phyloP scores from a whole-genome alignment of 2,888 invertebrate genomes.

The Calliphora vomitoria region DNA sequence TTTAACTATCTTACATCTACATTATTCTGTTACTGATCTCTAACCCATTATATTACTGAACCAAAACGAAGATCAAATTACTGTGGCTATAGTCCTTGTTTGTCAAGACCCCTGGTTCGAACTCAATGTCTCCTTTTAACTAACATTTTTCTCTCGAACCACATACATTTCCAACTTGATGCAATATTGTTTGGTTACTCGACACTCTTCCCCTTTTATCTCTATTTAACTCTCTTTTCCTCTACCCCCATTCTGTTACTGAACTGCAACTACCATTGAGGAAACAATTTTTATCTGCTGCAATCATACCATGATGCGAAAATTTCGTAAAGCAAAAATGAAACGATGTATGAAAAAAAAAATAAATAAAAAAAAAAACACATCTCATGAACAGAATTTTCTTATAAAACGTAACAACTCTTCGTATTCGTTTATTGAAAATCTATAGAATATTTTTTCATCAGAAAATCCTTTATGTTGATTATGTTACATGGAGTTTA shows the following conservation, averaged over 20 bases:
- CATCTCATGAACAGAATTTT: slow-evolving; percentile 77
- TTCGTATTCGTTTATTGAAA: slow-evolving; percentile 47
- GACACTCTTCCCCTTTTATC: background rate
- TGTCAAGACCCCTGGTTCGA: no score
- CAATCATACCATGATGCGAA: slow-evolving; percentile 74
- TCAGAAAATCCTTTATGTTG: slow-evolving; percentile 83
- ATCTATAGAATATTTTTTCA: slow-evolving; percentile 74
- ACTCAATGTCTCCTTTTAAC: background rate
- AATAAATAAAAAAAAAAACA: slow-evolving; percentile 53
- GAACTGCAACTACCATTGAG: slow-evolving; percentile 25
- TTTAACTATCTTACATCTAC: no score
- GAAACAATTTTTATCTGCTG: slow-evolving; percentile 56
- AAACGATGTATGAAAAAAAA: slow-evolving; percentile 63
- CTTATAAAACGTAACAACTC: slow-evolving; percentile 59
- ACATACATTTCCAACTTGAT: slow-evolving; percentile 1
- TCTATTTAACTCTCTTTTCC: background rate
- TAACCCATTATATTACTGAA: no score
- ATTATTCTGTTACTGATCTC: no score
- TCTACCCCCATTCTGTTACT: background rate
- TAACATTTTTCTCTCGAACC: slow-evolving; percentile 10
- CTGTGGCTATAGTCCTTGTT: no score
- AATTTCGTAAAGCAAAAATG: slow-evolving; percentile 80
- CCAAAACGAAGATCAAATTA: no score
- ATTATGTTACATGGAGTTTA: slow-evolving; percentile 82
- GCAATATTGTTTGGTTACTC: slow-evolving; percentile 4